A percentile compares a stretch with the other conserved stretches of the same genome.
Evolutionary conservation across 2,797 vertebrate genomes (phyloP).

Genomic region (Poecilia picta): DNA sequence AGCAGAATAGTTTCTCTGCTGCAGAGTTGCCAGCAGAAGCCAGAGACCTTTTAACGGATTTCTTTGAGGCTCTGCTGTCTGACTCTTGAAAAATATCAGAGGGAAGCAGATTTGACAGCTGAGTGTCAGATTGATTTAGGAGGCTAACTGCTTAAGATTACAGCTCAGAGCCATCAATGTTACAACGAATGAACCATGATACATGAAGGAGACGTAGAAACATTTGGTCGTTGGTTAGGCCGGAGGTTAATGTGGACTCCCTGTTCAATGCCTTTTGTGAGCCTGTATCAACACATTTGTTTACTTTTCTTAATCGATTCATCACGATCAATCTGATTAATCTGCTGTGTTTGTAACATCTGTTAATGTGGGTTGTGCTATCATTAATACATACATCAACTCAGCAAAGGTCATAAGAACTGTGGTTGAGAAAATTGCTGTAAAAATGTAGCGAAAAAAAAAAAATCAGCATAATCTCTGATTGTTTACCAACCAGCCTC

Average conservation of each 20-base stretch:
- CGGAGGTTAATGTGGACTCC: background rate
- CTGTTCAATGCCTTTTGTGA: no score
- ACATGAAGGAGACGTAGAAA: background rate
- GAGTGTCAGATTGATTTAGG: conserved; percentile 50
- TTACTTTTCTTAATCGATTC: no score
- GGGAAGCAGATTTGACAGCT: conserved; percentile 58
- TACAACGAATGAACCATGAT: background rate
- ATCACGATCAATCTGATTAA: no score
- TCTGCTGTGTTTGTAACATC: background rate
- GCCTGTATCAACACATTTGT: no score
- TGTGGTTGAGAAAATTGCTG: background rate
- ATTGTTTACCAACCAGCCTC: background rate
- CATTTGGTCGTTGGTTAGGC: background rate
- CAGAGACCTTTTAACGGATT: conserved; percentile 49
- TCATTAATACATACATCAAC: background rate
- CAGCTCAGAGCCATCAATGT: conserved; percentile 27
- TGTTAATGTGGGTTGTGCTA: background rate
- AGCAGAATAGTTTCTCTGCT: conserved; percentile 22
- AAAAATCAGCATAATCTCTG: background rate
- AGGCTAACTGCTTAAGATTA: conserved; percentile 27
- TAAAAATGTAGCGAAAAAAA: background rate
- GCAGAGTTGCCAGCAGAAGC: conserved; percentile 28
- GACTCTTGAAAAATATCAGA: conserved; percentile 35
- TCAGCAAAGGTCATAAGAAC: background rate
- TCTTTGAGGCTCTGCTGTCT: conserved; percentile 23